Percentiles rank a stretch among this genome's conserved stretches.
Evolutionary conservation across 2,888 invertebrate genomes (phyloP).

Genomic region (Tinea semifulvella): DNA sequence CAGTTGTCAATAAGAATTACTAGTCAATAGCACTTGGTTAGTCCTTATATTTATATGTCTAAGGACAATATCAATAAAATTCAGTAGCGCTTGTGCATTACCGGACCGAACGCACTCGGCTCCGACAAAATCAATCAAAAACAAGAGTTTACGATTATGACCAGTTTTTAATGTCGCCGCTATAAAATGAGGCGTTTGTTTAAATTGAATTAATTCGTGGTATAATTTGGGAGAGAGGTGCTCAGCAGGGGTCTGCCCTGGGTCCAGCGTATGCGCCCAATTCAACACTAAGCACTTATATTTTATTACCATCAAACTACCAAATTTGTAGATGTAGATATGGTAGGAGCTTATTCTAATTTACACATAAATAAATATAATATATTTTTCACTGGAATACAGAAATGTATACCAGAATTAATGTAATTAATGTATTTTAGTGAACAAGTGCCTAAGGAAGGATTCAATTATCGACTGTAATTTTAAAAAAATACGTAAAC

Average conservation of each 20-base stretch:
- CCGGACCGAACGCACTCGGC: background rate
- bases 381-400: no score
- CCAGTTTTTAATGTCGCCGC: slow-evolving; percentile 29
- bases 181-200: slow-evolving; percentile 34
- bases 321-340: slow-evolving; percentile 3
- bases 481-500: no score
- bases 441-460: no score
- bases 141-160: slow-evolving; percentile 38
- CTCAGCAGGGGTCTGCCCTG: slow-evolving; percentile 46
- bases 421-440: no score
- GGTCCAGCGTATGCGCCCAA: slow-evolving; percentile 21
- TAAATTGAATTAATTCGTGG: slow-evolving; percentile 31
- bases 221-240: slow-evolving; percentile 30
- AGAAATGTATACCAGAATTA: no score
- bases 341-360: no score
- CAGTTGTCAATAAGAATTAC: no score
- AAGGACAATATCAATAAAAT: slow-evolving; percentile 4
- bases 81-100: slow-evolving; percentile 4
- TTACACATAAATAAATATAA: no score
- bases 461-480: no score
- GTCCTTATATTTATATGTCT: no score
- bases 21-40: no score
- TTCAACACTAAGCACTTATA: slow-evolving; percentile 24
- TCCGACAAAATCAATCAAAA: slow-evolving; percentile 35
- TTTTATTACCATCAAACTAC: slow-evolving; percentile 1